Conservation (phyloP, 2,113 vertebrate genomes). For the Anoura caudifer region DNA sequence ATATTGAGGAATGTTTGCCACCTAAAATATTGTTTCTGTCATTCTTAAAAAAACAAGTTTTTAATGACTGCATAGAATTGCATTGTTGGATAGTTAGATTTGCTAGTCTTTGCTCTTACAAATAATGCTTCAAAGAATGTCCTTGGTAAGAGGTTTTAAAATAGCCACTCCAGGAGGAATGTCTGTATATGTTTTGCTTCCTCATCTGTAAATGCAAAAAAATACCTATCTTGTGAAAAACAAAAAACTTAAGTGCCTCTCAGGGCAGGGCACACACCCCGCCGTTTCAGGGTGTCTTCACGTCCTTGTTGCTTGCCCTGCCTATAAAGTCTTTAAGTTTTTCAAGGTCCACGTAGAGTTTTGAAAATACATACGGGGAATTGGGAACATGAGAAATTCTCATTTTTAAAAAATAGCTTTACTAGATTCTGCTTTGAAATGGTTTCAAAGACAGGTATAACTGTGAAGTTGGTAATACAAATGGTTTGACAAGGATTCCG, state of each 20-base stretch:
- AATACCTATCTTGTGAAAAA: background rate
- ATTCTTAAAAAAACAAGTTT: background rate
- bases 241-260: background rate
- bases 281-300: background rate
- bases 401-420: background rate
- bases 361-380: background rate
- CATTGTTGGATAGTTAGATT: background rate
- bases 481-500: background rate
- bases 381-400: background rate
- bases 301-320: background rate
- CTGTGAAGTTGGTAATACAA: background rate
- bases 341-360: background rate
- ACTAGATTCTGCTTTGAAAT: background rate
- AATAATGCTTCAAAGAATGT: background rate
- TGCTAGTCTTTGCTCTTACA: background rate
- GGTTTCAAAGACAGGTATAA: background rate
- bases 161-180: background rate
- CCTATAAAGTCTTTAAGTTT: background rate
- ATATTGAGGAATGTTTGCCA: background rate
- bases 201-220: background rate
- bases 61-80: background rate
- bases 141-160: background rate
- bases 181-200: background rate
- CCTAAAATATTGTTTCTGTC: background rate
- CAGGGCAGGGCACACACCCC: no score